These are phyloP conservation scores for Kryphioiulus occultus DNA, from an alignment of 2,888 invertebrate species.

Conservation along the genomic window DNA sequence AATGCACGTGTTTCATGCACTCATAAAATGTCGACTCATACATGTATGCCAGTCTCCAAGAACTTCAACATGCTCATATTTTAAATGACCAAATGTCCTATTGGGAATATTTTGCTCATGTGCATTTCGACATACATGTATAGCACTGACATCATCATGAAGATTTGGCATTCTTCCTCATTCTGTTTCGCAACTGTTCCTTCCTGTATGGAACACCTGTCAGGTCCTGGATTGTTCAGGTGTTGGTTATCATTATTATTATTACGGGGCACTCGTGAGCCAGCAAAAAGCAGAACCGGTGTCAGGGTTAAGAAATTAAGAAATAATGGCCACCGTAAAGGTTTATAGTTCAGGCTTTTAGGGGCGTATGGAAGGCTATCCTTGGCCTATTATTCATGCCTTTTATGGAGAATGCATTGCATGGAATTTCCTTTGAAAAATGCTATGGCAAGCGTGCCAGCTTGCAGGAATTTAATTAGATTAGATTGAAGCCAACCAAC, in stretches of 20 bases:
- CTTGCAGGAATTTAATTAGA: neutral
- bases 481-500: neutral
- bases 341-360: slow-evolving; percentile 6
- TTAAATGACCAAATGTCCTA: too few species aligned
- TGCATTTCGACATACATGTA: neutral
- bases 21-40: too few species aligned
- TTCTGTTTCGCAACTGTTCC: neutral
- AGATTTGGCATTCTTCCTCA: neutral
- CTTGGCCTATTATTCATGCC: slow-evolving; percentile 23
- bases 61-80: too few species aligned
- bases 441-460: neutral
- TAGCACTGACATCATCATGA: neutral
- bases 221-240: neutral
- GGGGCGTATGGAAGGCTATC: slow-evolving; percentile 2
- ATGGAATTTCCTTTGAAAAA: neutral
- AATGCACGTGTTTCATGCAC: too few species aligned
- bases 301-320: slow-evolving; percentile 14
- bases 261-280: neutral
- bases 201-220: neutral
- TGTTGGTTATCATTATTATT: neutral
- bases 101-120: neutral
- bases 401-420: neutral
- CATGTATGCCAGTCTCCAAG: too few species aligned
- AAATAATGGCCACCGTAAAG: slow-evolving; percentile 16
- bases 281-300: neutral